These are phyloP conservation scores for Chaetoderma sp. DNA, from an alignment of 2,888 invertebrate genomes.

Conservation along the genomic window DNA sequence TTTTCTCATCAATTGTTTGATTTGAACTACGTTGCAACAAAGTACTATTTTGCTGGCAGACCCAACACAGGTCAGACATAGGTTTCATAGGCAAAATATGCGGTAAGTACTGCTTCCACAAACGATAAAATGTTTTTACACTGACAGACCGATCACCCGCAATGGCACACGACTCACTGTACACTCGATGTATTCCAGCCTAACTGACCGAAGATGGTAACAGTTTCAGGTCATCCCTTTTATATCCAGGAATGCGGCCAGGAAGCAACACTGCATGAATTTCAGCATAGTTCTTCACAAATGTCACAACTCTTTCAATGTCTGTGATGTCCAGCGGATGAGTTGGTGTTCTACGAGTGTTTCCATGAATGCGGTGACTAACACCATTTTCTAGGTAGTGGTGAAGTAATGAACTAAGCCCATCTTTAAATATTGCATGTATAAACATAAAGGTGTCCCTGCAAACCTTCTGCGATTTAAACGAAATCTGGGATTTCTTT, in stretches of 20 bases:
- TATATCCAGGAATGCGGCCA: conserved; percentile 24
- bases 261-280: conserved; percentile 25
- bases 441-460: too few species aligned
- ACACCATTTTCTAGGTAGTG: too few species aligned
- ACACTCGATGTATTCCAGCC: neutral
- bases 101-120: conserved; percentile 22
- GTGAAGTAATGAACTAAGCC: too few species aligned
- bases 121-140: neutral
- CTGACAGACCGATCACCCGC: neutral
- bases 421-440: too few species aligned
- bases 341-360: too few species aligned
- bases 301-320: conserved; percentile 14
- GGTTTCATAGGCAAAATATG: conserved; percentile 19
- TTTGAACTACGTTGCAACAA: conserved; percentile 2
- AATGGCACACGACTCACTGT: neutral
- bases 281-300: conserved; percentile 23
- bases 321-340: conserved; percentile 13
- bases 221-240: conserved; percentile 19
- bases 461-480: too few species aligned
- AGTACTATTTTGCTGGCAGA: conserved; percentile 26
- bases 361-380: too few species aligned
- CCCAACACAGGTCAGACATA: conserved; percentile 33
- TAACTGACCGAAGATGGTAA: conserved; percentile 16
- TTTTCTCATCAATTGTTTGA: too few species aligned
- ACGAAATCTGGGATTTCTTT: too few species aligned